phyloP scores from a whole-genome alignment of 2,113 vertebrate species.

The Poeciliopsis prolifica region DNA sequence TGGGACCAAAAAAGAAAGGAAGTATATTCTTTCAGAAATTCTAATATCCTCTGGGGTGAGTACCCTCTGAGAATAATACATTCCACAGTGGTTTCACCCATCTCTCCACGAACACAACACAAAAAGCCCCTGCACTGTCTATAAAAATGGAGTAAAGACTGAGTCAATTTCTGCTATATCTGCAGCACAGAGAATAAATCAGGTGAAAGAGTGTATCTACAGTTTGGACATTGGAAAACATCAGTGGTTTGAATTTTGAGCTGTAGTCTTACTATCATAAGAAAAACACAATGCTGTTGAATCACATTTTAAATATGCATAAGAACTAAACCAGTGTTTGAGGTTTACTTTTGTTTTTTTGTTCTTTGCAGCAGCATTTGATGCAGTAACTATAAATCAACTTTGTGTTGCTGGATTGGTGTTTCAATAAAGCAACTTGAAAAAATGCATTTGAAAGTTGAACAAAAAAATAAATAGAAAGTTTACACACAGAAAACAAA shows the following conservation, averaged over 20 bases:
- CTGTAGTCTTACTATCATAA: too few species aligned
- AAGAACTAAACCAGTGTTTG: too few species aligned
- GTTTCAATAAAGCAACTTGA: too few species aligned
- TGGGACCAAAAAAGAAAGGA: background rate
- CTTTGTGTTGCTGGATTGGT: too few species aligned
- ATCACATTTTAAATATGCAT: too few species aligned
- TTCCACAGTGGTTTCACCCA: conserved; percentile 19
- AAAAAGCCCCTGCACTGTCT: conserved; percentile 7
- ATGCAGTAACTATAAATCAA: too few species aligned
- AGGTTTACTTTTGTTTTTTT: too few species aligned
- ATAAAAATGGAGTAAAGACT: conserved; percentile 9
- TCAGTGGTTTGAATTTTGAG: background rate
- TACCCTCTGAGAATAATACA: conserved; percentile 30
- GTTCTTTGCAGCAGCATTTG: too few species aligned
- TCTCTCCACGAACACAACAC: conserved; percentile 16
- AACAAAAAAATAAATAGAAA: too few species aligned
- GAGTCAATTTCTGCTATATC: conserved; percentile 13
- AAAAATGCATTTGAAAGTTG: too few species aligned
- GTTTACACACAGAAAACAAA: too few species aligned
- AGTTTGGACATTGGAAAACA: background rate
- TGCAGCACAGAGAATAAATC: conserved; percentile 30
- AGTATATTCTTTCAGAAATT: background rate
- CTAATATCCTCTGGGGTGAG: background rate
- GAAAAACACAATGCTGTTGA: too few species aligned
- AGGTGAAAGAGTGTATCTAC: background rate